Evolutionary conservation across 2,797 vertebrate genomes (phyloP).

Genomic region (Tolypeutes matacus): DNA sequence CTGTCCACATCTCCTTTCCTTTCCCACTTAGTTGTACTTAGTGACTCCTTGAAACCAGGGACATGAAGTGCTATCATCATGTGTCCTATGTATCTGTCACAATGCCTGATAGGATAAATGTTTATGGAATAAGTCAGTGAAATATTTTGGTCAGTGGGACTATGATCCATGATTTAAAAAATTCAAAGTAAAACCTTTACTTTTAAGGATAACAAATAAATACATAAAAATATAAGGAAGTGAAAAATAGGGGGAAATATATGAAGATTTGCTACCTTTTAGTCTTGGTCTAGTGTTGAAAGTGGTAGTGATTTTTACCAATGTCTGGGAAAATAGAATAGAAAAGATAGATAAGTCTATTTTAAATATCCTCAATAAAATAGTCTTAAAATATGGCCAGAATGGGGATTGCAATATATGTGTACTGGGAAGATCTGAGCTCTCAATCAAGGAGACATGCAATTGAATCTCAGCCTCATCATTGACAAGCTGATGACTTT

Average conservation of each 20-base stretch:
- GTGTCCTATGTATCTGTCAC: background rate
- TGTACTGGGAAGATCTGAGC: background rate
- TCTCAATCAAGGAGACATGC: background rate
- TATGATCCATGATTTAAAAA: background rate
- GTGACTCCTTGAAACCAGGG: background rate
- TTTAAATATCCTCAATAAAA: constrained; percentile 15
- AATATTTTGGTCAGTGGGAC: background rate
- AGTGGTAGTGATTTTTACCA: background rate
- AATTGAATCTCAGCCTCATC: background rate
- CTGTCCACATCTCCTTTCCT: background rate
- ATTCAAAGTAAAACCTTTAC: background rate
- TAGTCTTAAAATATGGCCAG: background rate
- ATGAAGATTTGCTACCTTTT: background rate
- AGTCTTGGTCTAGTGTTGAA: background rate
- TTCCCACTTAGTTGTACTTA: background rate
- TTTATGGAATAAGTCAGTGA: background rate
- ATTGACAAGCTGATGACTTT: background rate
- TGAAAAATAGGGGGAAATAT: background rate
- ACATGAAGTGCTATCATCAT: background rate
- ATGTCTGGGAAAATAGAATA: background rate
- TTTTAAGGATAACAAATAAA: background rate
- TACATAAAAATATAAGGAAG: background rate
- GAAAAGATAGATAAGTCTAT: background rate
- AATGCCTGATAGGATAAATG: background rate
- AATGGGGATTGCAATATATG: background rate